phyloP scores from a whole-genome alignment of 2,888 invertebrate species.

The Dolichomitus sp. region DNA sequence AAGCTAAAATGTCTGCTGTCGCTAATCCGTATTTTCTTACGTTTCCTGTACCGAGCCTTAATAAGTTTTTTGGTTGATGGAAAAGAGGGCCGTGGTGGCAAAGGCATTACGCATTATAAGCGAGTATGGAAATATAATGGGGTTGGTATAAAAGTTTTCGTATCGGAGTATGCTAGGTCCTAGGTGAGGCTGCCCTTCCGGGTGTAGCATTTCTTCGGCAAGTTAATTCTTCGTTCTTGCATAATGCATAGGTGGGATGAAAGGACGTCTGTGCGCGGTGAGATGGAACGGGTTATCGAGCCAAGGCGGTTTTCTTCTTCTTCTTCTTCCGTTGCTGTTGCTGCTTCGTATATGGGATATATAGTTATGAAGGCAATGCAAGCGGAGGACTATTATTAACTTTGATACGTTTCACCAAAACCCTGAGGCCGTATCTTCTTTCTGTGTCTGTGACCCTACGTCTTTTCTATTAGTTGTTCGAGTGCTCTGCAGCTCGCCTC shows the following conservation, averaged over 20 bases:
- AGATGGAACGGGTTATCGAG: conserved; percentile 55
- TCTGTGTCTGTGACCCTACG: conserved; percentile 13
- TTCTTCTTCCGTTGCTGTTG: conserved; percentile 25
- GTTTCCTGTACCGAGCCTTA: not conserved
- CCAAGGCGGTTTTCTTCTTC: conserved; percentile 24
- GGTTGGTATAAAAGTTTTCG: conserved; percentile 53
- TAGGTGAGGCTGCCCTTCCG: conserved; percentile 63
- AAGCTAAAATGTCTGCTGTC: not conserved
- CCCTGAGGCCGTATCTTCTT: conserved; percentile 29
- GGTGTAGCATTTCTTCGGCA: conserved; percentile 70
- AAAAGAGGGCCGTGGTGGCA: not conserved
- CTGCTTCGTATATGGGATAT: conserved; percentile 16
- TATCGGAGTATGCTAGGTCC: conserved; percentile 65
- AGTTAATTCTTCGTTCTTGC: conserved; percentile 73
- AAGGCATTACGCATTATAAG: conserved; percentile 32
- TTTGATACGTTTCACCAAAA: conserved; percentile 53
- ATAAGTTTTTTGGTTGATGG: not conserved
- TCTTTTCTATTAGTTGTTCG: conserved; percentile 62
- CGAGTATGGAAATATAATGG: conserved; percentile 40
- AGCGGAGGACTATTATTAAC: conserved; percentile 56
- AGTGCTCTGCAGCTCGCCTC: conserved; percentile 32
- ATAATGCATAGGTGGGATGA: conserved; percentile 74
- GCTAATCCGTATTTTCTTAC: not conserved
- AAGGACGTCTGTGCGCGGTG: conserved; percentile 66
- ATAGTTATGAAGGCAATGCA: conserved; percentile 14